Percentiles rank a stretch among this genome's conserved stretches.
phyloP scores from a whole-genome alignment of 1,140 invertebrate species.

The Cryptotermes secundus region DNA sequence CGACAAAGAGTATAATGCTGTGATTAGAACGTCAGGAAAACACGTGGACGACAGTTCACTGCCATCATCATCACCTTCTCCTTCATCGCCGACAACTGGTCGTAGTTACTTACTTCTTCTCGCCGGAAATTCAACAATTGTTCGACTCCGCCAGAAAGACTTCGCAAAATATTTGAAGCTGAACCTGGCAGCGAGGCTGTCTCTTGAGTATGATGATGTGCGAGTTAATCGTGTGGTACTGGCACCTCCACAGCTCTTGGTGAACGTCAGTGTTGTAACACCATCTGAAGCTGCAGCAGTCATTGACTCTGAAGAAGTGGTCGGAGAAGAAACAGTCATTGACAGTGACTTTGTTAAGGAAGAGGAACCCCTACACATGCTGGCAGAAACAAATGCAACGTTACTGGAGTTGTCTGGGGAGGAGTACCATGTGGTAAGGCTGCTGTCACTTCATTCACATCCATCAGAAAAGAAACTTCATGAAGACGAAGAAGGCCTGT shows the following conservation, averaged over 20 bases:
- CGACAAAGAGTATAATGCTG: background rate
- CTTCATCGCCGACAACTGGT: background rate
- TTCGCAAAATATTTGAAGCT: slow-evolving; percentile 46
- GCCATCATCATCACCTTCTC: background rate
- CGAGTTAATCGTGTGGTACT: slow-evolving; percentile 43
- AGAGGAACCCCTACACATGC: slow-evolving; percentile 42
- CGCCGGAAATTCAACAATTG: slow-evolving; percentile 45
- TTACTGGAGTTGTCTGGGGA: slow-evolving; percentile 46
- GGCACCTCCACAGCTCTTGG: slow-evolving; percentile 43
- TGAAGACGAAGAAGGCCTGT: slow-evolving; percentile 32
- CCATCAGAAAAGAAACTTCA: slow-evolving; percentile 36
- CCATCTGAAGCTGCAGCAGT: slow-evolving; percentile 31
- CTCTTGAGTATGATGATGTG: slow-evolving; percentile 45
- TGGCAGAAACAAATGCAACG: slow-evolving; percentile 46
- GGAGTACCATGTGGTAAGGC: slow-evolving; percentile 44
- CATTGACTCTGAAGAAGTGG: slow-evolving; percentile 32
- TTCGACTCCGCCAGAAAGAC: slow-evolving; percentile 43
- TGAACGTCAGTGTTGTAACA: slow-evolving; percentile 43
- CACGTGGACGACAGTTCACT: background rate
- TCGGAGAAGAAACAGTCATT: background rate
- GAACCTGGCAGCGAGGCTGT: slow-evolving; percentile 46
- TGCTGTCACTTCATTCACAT: slow-evolving; percentile 39
- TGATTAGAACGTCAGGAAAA: background rate
- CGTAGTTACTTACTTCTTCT: slow-evolving; percentile 41
- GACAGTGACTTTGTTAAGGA: slow-evolving; percentile 29